Evolutionary conservation across 1,140 invertebrate species (phyloP).

Genomic region (Brachionus calyciflorus): DNA sequence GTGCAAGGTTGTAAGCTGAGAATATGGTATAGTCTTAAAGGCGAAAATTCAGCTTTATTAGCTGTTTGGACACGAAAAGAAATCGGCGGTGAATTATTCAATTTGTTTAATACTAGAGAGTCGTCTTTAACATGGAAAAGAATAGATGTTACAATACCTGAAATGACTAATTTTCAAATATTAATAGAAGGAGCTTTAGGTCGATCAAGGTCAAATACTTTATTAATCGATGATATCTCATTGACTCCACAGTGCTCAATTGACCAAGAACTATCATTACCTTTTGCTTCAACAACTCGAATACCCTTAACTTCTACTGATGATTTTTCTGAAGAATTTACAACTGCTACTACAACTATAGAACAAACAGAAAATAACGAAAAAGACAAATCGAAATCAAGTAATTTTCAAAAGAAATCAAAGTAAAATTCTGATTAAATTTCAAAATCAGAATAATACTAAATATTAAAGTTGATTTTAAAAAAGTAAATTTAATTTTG

Average conservation of each 20-base stretch:
- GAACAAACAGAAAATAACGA: too few relatives aligned
- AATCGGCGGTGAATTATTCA: neutral
- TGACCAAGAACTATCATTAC: neutral
- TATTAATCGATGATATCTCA: constrained; percentile 58
- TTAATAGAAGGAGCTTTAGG: constrained; percentile 65
- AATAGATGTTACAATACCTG: neutral
- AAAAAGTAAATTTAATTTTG: neutral
- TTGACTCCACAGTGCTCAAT: constrained; percentile 53
- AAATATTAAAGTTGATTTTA: too few relatives aligned
- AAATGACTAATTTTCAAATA: constrained; percentile 52
- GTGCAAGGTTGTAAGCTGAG: neutral
- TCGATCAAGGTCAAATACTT: constrained; percentile 61
- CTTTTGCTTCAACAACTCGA: neutral
- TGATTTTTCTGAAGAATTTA: neutral
- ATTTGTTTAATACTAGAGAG: neutral
- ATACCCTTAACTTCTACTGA: neutral
- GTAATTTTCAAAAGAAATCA: too few relatives aligned
- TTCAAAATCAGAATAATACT: too few relatives aligned
- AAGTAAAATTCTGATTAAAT: too few relatives aligned
- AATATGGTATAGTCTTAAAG: neutral
- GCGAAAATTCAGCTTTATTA: neutral
- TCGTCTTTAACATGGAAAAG: neutral
- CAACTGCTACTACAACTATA: neutral
- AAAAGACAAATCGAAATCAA: neutral
- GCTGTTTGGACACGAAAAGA: neutral